Conservation (phyloP, 2,888 invertebrate species). For the Anaspis maculata region DNA sequence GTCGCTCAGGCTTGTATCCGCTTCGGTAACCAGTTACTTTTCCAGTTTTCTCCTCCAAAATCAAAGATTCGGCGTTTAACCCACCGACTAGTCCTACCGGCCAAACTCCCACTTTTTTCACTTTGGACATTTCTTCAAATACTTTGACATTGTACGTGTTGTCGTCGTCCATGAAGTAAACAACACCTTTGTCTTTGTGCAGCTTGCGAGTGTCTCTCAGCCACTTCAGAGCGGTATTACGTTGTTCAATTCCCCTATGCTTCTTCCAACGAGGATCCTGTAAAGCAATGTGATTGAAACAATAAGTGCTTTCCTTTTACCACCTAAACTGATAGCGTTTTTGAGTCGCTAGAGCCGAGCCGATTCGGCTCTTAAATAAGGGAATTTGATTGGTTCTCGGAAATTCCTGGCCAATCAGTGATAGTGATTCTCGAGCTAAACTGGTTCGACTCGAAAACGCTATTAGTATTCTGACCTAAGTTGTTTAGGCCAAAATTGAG, state of each 20-base stretch:
- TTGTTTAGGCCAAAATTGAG: too few relatives aligned
- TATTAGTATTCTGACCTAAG: too few relatives aligned
- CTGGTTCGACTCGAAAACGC: too few relatives aligned
- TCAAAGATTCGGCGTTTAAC: slow-evolving; percentile 83
- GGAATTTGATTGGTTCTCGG: too few relatives aligned
- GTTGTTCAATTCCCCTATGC: slow-evolving; percentile 84
- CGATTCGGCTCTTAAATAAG: too few relatives aligned
- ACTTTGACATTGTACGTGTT: slow-evolving; percentile 86
- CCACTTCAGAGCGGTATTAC: slow-evolving; percentile 82
- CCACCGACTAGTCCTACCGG: slow-evolving; percentile 96
- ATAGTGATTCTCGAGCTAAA: too few relatives aligned
- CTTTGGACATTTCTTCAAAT: slow-evolving; percentile 83
- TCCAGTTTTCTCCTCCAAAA: slow-evolving; percentile 56
- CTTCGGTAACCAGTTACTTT: slow-evolving; percentile 58
- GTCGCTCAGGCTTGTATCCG: slow-evolving; percentile 82
- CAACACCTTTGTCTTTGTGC: slow-evolving; percentile 58
- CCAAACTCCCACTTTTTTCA: slow-evolving; percentile 83
- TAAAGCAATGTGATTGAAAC: too few relatives aligned
- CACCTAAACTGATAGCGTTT: too few relatives aligned
- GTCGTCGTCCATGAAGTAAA: slow-evolving; percentile 97
- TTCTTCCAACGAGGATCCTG: slow-evolving; percentile 62
- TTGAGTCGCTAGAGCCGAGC: too few relatives aligned
- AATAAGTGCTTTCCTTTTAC: too few relatives aligned
- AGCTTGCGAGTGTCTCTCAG: slow-evolving; percentile 53
- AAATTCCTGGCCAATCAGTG: too few relatives aligned